phyloP scores from a whole-genome alignment of 2,888 invertebrate genomes.

The Heliconius ethilla region DNA sequence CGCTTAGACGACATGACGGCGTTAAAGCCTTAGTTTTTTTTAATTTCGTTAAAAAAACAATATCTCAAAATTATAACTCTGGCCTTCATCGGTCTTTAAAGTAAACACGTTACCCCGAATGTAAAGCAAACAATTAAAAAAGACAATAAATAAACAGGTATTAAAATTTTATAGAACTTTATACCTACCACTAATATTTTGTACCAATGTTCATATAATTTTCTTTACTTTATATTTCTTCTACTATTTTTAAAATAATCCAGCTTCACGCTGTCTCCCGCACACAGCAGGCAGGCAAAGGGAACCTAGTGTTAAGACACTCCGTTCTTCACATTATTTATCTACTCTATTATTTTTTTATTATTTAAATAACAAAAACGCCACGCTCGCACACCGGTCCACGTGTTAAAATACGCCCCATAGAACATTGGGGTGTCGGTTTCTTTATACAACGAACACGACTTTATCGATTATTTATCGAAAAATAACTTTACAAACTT shows the following conservation, averaged over 20 bases:
- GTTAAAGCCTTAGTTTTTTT: neutral
- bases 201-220: too few species aligned
- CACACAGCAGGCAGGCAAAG: neutral
- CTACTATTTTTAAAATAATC: neutral
- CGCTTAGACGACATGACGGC: neutral
- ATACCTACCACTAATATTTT: neutral
- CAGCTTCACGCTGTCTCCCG: conserved; percentile 6
- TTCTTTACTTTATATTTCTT: too few species aligned
- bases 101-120: neutral
- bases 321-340: too few species aligned
- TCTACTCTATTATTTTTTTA: neutral
- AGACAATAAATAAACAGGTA: neutral
- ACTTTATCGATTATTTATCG: neutral
- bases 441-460: neutral
- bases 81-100: neutral
- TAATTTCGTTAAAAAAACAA: neutral
- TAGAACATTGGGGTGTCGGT: neutral
- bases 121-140: neutral
- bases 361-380: neutral
- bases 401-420: neutral
- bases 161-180: neutral
- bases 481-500: neutral
- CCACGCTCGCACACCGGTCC: neutral
- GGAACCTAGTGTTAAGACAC: too few species aligned
- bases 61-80: neutral